Evolutionary conservation across 2,797 vertebrate genomes (phyloP), one percentile per base, ranked within the genome.

Genomic region (Basileuterus tristriatus): DNA sequence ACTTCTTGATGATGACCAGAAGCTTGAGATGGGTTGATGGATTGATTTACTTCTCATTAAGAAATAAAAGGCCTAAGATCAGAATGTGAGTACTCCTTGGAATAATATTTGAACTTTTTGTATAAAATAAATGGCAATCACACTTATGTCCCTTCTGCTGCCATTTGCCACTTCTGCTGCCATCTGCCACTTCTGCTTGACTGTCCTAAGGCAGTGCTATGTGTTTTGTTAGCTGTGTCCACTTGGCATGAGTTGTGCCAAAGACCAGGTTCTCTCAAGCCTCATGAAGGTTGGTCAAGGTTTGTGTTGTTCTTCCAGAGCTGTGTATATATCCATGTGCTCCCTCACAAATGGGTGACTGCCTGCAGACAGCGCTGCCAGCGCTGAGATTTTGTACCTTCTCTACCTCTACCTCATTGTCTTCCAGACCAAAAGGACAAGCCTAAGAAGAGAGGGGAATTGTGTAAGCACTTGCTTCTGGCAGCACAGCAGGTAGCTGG

Each of bases 251-350:
- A 63, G 17, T 90, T 29, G 39, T 91, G 32, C 20, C 41, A 43
- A 55, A 89, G 39, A 32, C 27, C n/a, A 47, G 36, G 29, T 6
- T 49, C n/a, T 86, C 17, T 23, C 12, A 12, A 59, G 29, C n/a
- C 39, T 19, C 0, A 0, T 39, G 12, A n/a, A 41, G 24, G 15
- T 15, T 44, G 23, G 17, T 44, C 34, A 76, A 58, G 12, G 55
- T 39, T 90, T 58, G 19, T 53, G 21, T 52, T 70, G 6, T 11
- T 67, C 41, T 88, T 68, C 32, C 34, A 27, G 6, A 29, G 1
- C 34, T 7, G 5, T 26, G 16, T 46, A 14, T 6, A 1, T 5
- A 34, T 15, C 60, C 1, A 0, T 8, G 20, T n/a, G 32, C 76
- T 74, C 64, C 41, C 34, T 77, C 32, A 20, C 22, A 26, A 19